phyloP scores from a whole-genome alignment of 2,888 invertebrate species.

The Thereva unica region DNA sequence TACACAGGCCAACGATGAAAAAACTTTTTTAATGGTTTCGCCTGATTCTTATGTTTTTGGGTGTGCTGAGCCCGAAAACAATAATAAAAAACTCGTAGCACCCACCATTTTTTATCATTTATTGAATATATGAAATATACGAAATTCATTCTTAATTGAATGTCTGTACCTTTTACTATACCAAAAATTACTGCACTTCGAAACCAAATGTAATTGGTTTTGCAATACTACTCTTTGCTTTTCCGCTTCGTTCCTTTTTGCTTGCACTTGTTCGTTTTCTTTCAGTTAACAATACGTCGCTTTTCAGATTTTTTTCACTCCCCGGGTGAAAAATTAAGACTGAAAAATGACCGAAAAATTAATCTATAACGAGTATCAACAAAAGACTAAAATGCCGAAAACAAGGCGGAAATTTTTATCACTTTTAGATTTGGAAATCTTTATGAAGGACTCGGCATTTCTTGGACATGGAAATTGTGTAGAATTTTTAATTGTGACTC shows the following conservation, averaged over 20 bases:
- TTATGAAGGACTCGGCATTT: not conserved
- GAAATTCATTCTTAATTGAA: not conserved
- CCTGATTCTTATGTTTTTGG: slow-evolving; percentile 4
- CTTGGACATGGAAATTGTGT: not conserved
- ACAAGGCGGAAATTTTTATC: too few relatives aligned
- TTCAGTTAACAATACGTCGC: not conserved
- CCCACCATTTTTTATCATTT: not conserved
- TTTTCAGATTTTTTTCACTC: not conserved
- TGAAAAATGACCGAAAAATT: not conserved
- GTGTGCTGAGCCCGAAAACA: not conserved
- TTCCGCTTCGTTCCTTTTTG: not conserved
- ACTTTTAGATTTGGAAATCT: too few relatives aligned
- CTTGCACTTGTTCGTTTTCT: not conserved
- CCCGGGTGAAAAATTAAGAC: too few relatives aligned
- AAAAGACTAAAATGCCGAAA: too few relatives aligned
- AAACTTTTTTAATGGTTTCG: slow-evolving; percentile 3
- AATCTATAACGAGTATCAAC: too few relatives aligned
- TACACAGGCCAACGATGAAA: slow-evolving; percentile 1
- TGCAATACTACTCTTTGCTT: not conserved
- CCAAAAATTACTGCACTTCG: not conserved
- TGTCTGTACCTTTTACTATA: not conserved
- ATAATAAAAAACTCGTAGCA: slow-evolving; percentile 6
- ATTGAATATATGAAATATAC: not conserved
- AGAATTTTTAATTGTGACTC: slow-evolving; percentile 1
- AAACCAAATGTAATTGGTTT: not conserved